Conservation (phyloP, 2,113 vertebrate genomes). For the Empidonax alnorum region DNA sequence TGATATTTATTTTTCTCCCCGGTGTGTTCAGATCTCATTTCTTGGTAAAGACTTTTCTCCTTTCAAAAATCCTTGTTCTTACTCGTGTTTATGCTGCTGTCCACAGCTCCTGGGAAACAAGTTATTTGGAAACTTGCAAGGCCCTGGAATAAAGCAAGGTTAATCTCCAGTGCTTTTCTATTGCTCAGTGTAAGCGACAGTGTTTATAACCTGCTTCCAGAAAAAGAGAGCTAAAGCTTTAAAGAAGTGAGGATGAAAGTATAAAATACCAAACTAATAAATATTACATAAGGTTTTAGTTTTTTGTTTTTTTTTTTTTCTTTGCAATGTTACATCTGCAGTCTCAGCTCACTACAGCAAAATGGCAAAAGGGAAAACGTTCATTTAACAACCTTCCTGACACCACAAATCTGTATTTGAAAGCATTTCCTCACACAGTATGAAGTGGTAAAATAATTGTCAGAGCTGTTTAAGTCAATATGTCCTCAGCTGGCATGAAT, state of each 20-base stretch:
- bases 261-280: neutral
- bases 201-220: neutral
- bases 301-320: neutral
- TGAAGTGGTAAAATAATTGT: slow-evolving; percentile 15
- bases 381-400: neutral
- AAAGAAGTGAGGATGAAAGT: neutral
- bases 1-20: neutral
- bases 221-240: neutral
- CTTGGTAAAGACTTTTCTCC: neutral
- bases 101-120: neutral
- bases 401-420: neutral
- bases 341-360: neutral
- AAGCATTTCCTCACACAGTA: neutral
- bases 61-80: neutral
- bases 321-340: neutral
- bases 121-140: neutral
- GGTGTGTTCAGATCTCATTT: neutral
- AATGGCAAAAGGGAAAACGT: neutral
- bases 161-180: slow-evolving; percentile 1
- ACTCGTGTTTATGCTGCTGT: neutral
- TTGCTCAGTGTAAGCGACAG: neutral
- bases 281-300: neutral
- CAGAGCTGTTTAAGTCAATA: neutral
- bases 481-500: neutral
- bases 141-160: neutral